Evolutionary conservation across 1,140 invertebrate species (phyloP), one percentile per base, ranked within the genome.

Genomic region (Heterodera schachtii): DNA sequence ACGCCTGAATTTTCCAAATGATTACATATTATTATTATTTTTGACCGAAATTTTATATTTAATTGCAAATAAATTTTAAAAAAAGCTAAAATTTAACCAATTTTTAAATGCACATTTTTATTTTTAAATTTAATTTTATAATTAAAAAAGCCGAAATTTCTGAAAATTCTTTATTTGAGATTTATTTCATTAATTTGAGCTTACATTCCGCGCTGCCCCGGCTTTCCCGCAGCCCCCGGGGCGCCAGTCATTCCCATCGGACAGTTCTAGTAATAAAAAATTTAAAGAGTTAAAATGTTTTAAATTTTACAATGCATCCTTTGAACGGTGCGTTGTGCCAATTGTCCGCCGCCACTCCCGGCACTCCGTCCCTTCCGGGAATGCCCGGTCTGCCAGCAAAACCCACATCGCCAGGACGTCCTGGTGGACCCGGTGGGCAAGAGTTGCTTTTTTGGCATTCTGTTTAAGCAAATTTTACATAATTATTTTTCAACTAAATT

Each of bases 201-300:
- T 64, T 19, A 64, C 76, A 81, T 80, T 67, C 84, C 84, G 31
- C 85, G 78, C 64, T 75, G 60, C 19, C 84, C 84, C 43, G 84
- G 84, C n/a, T 79, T 67, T 41, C 84, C 84, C n/a, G 84, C 85
- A 8, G 52, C 44, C 47, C 84, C 84, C 31, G 75, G 78, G 9
- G 74, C 19, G 21, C 84, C 78, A 64, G 73, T 74, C n/a, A 81
- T 66, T 47, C 84, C 85, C 44, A 46, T 71, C 41, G 84, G 84
- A 66, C 84, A 85, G 67, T 87, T 84, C 76, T 78, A 31, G 19
- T 21, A n/a, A n/a, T n/a, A 69, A 41, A 75, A 84, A 19, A 47
- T 70, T 47, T 31, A 16, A 13, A 13, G 5, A 43, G 8, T 43
- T 80, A 46, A 16, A 80, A 52, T 71, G 21, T 31, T 71, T 41